Base-by-base conservation (phyloP, 1,140 invertebrate species). In the Zeugodacus cucurbitae region DNA sequence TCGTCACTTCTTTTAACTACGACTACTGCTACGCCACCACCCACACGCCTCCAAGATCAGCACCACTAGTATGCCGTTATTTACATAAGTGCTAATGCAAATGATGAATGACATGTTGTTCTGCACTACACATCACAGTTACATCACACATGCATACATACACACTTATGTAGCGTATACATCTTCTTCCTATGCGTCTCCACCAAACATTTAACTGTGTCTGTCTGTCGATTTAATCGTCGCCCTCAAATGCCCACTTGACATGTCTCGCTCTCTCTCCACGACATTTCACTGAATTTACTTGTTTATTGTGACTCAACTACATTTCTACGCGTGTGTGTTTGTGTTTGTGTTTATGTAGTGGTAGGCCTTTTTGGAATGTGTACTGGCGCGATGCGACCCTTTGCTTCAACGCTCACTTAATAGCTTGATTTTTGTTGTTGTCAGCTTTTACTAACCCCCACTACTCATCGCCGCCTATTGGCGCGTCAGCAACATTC, bases 241-340 rank as follows among this genome's bases (percentile, higher is more conserved):
- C 26, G n/a, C 74, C 74, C 41, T 48, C 74, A 82, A 82, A 82
- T 82, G 74, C 74, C 74, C 74, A 82, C 74, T 82, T 82, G 74
- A 82, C 74, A 48, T 82, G 41, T 82, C n/a, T 29, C 74, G 48
- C 67, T 64, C 32, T 44, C 34, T 64, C 64, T 67, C 14, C 29
- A 10, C 3, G 0, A 17, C 32, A 6, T 32, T 14, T 64, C 62
- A 6, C 67, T 48, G 44, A 48, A 14, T 54, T 54, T 54, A 54
- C 48, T 48, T 54, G 48, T 54, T 54, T 54, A 5, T 54, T 74
- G 34, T 22, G 67, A n/a, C 67, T 34, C 17, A 74, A 54, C 48
- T 74, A 3, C 34, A 41, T 74, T 37, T 82, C 0, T 82, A 26
- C 26, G n/a, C 26, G 1, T 22, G 74, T 54, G 6, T 48, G 22